Percentiles rank a stretch among this genome's conserved stretches.
phyloP scores from a whole-genome alignment of 2,797 vertebrate genomes.

The Lepilemur ruficaudatus region DNA sequence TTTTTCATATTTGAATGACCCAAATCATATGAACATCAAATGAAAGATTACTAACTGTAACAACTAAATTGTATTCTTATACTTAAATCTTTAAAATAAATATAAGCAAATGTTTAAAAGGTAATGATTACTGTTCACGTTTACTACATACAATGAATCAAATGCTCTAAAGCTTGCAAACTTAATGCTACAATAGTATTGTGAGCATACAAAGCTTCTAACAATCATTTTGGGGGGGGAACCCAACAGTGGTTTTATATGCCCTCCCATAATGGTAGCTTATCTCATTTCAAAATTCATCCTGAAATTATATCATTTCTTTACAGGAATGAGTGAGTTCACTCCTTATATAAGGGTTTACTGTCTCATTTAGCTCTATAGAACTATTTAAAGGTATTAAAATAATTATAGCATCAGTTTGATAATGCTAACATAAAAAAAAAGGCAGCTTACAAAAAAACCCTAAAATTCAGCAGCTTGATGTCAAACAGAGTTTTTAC shows the following conservation, averaged over 20 bases:
- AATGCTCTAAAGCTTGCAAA: neutral
- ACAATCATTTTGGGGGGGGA: neutral
- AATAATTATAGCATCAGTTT: conserved; percentile 8
- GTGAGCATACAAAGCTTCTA: neutral
- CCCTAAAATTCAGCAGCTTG: neutral
- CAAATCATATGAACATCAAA: neutral
- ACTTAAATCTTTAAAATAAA: conserved; percentile 16
- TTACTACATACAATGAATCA: neutral
- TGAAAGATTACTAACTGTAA: neutral
- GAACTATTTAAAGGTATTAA: conserved; percentile 24
- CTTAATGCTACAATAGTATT: neutral
- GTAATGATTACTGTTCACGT: neutral
- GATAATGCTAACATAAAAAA: neutral
- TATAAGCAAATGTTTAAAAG: neutral
- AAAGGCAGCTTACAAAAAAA: neutral
- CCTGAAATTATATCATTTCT: conserved; percentile 32
- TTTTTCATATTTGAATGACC: neutral
- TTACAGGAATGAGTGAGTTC: conserved; percentile 13
- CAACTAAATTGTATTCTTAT: neutral
- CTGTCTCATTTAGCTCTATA: neutral
- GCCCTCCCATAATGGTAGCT: neutral
- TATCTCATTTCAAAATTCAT: conserved; percentile 32
- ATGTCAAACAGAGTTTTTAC: neutral
- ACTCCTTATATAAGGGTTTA: neutral
- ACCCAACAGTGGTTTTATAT: neutral